Evolutionary conservation across 1,140 invertebrate species (phyloP), one percentile per base, ranked within the genome.

Genomic region (Trachymyrmex cornetzi): DNA sequence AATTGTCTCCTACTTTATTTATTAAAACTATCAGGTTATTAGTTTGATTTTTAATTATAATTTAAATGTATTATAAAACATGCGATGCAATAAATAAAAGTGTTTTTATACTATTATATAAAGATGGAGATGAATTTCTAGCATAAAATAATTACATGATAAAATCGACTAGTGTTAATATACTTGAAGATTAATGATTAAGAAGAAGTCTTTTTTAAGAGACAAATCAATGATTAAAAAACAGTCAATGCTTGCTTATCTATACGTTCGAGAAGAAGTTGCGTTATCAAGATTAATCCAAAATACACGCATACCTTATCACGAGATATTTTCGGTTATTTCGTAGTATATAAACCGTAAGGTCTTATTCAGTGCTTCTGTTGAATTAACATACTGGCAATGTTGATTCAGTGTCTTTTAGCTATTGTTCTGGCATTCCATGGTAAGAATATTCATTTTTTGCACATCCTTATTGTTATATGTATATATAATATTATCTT

Each of bases 361-460:
- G 55, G 24, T 57, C 2, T 75, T n/a, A 2, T 0, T 30, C 4
- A 19, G 19, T 24, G 2, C 0, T n/a, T 88, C 11, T 14, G n/a
- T 59, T 6, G 3, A 50, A 2, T 0, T 9, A 11, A 63, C 9
- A 14, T n/a, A 85, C 3, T 38, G 38, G 90, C 50, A 87, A 93
- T 93, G 92, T 69, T 93, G 57, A 30, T 69, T 67, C 89, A 87
- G 27, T 89, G 50, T 24, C 1, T 92, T 38, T 30, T 92, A 9
- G 85, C 48, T 2, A n/a, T 50, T 7, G 7, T 90, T 14, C 59
- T 93, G 16, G 71, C 89, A 7, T 66, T 88, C n/a, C 91, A 93
- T 85, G 91, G 92, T 93, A 91, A 93, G 91, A 2, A 30, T 2
- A 7, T 12, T 5, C 6, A 66, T 53, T 69, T 38, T 34, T 67